phyloP scores from a whole-genome alignment of 2,888 invertebrate genomes.

The Torymus tubicola region DNA sequence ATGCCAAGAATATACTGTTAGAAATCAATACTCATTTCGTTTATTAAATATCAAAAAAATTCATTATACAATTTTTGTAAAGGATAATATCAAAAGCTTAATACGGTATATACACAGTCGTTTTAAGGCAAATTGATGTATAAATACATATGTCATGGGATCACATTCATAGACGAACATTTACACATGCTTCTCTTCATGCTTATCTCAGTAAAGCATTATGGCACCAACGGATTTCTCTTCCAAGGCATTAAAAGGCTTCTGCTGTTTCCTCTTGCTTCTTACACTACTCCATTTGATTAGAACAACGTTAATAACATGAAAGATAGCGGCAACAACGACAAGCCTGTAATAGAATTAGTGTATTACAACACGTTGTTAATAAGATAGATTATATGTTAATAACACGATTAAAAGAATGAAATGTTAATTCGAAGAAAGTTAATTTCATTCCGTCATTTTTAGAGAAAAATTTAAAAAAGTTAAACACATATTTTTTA shows the following conservation, averaged over 20 bases:
- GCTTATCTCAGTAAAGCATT: conserved; percentile 82
- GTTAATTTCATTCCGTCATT: too few species aligned
- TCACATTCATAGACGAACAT: neutral
- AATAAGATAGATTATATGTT: neutral
- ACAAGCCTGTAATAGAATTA: conserved; percentile 81
- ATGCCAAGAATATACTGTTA: too few species aligned
- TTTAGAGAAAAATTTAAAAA: neutral
- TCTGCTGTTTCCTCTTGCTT: conserved; percentile 78
- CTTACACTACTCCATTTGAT: conserved; percentile 86
- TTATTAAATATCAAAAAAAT: too few species aligned
- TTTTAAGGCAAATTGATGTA: too few species aligned
- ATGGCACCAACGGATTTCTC: conserved; percentile 91
- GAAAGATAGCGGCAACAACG: conserved; percentile 83
- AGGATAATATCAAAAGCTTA: too few species aligned
- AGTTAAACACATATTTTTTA: too few species aligned
- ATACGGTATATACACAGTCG: too few species aligned
- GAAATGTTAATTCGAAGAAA: too few species aligned
- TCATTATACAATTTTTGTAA: too few species aligned
- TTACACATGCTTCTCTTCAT: neutral
- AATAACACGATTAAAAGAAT: too few species aligned
- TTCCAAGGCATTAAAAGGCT: conserved; percentile 83
- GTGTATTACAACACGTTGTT: conserved; percentile 16
- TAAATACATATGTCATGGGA: too few species aligned
- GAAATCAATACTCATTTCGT: too few species aligned
- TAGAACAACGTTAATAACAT: conserved; percentile 85